Evolutionary conservation across 1,140 invertebrate genomes (phyloP), one percentile per base, ranked within the genome.

Genomic region (Araneus ventricosus): DNA sequence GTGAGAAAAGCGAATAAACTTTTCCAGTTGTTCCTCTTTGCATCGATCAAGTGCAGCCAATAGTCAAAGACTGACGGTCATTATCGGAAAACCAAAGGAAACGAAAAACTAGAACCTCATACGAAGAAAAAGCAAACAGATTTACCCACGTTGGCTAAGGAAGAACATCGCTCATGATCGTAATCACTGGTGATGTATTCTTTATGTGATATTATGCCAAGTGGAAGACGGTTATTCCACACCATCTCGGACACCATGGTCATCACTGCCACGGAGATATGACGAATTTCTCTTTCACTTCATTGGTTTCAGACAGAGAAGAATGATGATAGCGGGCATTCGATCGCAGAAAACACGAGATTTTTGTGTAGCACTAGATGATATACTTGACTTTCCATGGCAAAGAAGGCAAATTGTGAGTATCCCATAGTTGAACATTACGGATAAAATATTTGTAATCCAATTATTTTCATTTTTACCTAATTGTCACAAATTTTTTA

Each of bases 131-230:
- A 84, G 39, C 24, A 84, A 84, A 57, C 24, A 45, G 39, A 17
- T 84, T 84, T 84, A 22, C 80, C 67, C 30, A 8, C n/a, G 20
- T 4, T 52, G 24, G 80, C 5, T 8, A 84, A 84, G 39, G 41
- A 30, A 75, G 30, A 34, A 7, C 67, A 75, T 84, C 80, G 41
- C 39, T 57, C 45, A 57, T 30, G 80, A 84, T 84, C 24, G n/a
- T 57, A 84, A 57, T 84, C 80, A 30, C 2, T 22, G 80, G 80
- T 84, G 41, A 84, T 84, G 41, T 84, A 84, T 84, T 57, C 80
- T 84, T 84, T 84, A 84, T 84, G 80, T 84, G 67, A 75, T 37
- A 84, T 84, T 84, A 84, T 30, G n/a, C 80, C 80, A 45, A 57
- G 80, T 84, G 39, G 24, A 52, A 75, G 67, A 75, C 4, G 30